phyloP scores from a whole-genome alignment of 2,888 invertebrate genomes.

The Diadromus collaris region DNA sequence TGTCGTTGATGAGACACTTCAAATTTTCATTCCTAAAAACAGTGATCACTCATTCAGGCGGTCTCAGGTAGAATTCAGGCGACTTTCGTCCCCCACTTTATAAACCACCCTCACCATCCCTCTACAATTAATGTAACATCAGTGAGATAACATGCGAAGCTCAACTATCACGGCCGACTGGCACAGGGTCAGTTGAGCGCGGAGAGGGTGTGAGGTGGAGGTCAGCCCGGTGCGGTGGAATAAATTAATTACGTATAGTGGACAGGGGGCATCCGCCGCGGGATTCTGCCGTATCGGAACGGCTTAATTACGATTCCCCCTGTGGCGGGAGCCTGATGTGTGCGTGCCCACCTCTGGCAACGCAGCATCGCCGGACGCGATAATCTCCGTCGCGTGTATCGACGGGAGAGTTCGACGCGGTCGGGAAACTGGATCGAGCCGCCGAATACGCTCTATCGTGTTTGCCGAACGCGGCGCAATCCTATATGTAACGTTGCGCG shows the following conservation, averaged over 20 bases:
- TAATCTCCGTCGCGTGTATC: slow-evolving; percentile 53
- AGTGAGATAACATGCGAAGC: slow-evolving; percentile 15
- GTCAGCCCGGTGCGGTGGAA: slow-evolving; percentile 40
- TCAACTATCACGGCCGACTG: background rate
- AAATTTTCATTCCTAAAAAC: too few species aligned
- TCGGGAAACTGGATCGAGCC: slow-evolving; percentile 14
- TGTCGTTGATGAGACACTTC: too few species aligned
- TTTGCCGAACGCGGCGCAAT: background rate
- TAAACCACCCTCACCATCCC: background rate
- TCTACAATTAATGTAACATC: slow-evolving; percentile 2
- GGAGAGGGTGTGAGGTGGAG: background rate
- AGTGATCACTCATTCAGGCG: too few species aligned
- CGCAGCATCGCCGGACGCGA: slow-evolving; percentile 38
- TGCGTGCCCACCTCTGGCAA: slow-evolving; percentile 33
- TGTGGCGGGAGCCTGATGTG: slow-evolving; percentile 32
- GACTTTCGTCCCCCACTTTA: too few species aligned
- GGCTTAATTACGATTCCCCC: slow-evolving; percentile 62
- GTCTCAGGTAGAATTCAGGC: too few species aligned
- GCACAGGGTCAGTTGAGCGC: slow-evolving; percentile 29
- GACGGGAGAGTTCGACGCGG: slow-evolving; percentile 32
- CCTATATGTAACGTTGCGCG: background rate
- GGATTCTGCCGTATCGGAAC: slow-evolving; percentile 51
- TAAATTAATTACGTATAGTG: slow-evolving; percentile 62
- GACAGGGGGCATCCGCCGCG: slow-evolving; percentile 34
- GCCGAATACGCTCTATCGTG: background rate